These are phyloP conservation scores for Hippolais icterina DNA, from an alignment of 2,113 vertebrate species.

Conservation along the genomic window DNA sequence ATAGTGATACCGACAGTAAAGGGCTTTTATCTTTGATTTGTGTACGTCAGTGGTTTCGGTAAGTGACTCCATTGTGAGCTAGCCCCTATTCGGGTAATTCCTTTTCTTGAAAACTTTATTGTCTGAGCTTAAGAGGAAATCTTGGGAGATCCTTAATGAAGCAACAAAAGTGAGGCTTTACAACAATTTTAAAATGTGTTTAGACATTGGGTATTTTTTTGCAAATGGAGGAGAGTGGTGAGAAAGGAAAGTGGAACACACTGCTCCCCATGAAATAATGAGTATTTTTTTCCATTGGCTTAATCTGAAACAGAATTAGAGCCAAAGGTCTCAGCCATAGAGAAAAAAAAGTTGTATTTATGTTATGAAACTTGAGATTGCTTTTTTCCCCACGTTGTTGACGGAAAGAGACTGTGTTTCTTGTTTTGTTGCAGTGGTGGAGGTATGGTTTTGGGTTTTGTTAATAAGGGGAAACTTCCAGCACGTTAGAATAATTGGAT, in stretches of 20 bases:
- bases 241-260: neutral
- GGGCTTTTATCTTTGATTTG: neutral
- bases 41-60: neutral
- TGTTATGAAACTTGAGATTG: neutral
- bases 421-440: neutral
- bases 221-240: neutral
- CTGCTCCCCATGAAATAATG: neutral
- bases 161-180: neutral
- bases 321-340: neutral
- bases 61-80: neutral
- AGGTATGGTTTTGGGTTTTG: neutral
- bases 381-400: rapidly evolving
- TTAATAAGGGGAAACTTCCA: neutral
- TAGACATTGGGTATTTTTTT: neutral
- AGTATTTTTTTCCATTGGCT: neutral
- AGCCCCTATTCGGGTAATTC: neutral
- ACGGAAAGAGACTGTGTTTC: neutral
- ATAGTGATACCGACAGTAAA: neutral
- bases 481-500: neutral
- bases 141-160: neutral
- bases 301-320: neutral
- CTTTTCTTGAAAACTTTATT: neutral
- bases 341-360: neutral
- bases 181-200: neutral
- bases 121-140: neutral